A percentile compares a stretch with the other conserved stretches of the same genome.
Evolutionary conservation across 2,888 invertebrate species (phyloP).

Genomic region (Hermaeophaga mercurialis): DNA sequence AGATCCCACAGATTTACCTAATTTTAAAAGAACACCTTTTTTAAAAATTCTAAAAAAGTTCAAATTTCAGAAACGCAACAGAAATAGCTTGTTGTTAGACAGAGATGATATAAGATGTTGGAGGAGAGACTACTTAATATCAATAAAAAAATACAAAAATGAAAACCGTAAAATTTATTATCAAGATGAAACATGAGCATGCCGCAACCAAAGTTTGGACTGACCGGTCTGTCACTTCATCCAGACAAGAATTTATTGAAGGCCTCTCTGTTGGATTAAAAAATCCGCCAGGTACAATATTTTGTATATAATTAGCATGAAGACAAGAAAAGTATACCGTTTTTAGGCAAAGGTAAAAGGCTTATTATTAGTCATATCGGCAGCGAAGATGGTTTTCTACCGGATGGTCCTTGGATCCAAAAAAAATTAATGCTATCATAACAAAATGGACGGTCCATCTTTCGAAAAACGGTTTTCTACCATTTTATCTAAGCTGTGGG

Average conservation of each 20-base stretch:
- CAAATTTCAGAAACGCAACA: conserved; percentile 20
- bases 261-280: conserved; percentile 34
- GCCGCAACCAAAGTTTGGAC: conserved; percentile 21
- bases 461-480: conserved; percentile 29
- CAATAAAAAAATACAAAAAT: conserved; percentile 28
- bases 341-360: conserved; percentile 4
- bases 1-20: neutral
- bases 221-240: conserved; percentile 10
- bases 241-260: conserved; percentile 25
- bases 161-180: conserved; percentile 34
- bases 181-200: conserved; percentile 37
- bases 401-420: conserved; percentile 17
- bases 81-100: conserved; percentile 29
- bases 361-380: conserved; percentile 7
- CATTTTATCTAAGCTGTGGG: conserved; percentile 16
- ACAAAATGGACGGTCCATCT: neutral
- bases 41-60: conserved; percentile 8
- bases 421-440: conserved; percentile 25
- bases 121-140: conserved; percentile 26
- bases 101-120: conserved; percentile 33
- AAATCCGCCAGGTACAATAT: conserved; percentile 29
- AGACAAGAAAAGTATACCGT: neutral
- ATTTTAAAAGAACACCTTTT: neutral
- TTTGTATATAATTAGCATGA: neutral
- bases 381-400: conserved; percentile 29